Evolutionary conservation across 2,113 vertebrate species (phyloP), one percentile per base, ranked within the genome.

Genomic region (Typhlomys cinereus): DNA sequence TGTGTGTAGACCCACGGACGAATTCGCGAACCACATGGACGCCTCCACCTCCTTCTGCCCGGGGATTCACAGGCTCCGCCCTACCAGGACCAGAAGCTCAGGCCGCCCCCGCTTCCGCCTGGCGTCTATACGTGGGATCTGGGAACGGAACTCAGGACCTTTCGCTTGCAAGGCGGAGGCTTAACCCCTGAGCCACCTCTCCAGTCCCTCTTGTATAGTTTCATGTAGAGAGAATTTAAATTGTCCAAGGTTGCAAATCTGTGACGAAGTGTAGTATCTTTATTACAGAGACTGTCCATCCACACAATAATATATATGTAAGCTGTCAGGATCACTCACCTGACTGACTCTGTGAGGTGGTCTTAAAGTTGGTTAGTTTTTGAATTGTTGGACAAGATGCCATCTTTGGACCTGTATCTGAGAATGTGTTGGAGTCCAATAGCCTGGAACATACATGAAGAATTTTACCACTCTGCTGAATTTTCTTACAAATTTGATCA

Each of bases 401-500:
- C n/a, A n/a, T 71, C 62, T 86, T 88, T 86, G 34, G 17, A 57
- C 2, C 9, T 0, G 1, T 52, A 21, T 31, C 78, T 85, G 44
- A 69, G 69, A 69, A 88, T 88, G 34, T 50, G 20, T 25, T 57
- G 2, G 13, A 71, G 39, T 85, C 29, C 14, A 64, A 1, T 66
- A 29, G 62, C 20, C 54, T 75, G 34, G 59, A 29, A 20, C 31
- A 31, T 86, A 57, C 64, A 41, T 80, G 89, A 61, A 54, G 12
- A 74, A 52, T 59, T 89, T n/a, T 17, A 21, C 9, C 50, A 29
- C 18, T 84, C 39, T 85, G 61, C 21, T 91, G 71, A 82, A 70
- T 66, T 74, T 92, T 87, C 39, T 81, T 88, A 10, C 39, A 90
- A 76, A 39, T 41, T 50, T 90, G 71, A 44, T 73, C 67, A 73